Base-by-base conservation (phyloP, 2,888 invertebrate genomes). In the Lithophane ornitopus region DNA sequence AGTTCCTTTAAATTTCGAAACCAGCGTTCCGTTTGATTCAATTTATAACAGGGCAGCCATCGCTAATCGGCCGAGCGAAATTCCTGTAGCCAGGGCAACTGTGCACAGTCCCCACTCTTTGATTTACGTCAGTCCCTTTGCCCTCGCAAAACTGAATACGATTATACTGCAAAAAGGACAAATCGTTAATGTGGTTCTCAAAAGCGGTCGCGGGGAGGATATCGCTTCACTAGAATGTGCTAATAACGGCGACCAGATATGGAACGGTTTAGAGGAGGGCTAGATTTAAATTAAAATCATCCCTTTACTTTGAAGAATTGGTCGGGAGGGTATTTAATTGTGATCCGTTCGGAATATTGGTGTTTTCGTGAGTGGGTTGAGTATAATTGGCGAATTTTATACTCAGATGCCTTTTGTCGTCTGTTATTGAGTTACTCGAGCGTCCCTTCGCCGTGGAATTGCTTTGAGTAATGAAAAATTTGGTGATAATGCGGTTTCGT, bases 201-300 rank as follows among this genome's bases (percentile, higher is more conserved):
- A 92, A 91, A 88, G 88, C 84, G 86, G 87, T 86, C 83, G 85
- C 82, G 84, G 88, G 89, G 88, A 88, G 83, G 89, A 88, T 83
- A 81, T 78, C 87, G 82, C 67, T 82, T 84, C 70, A 82, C 81
- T 85, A 87, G 82, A 85, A 88, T 88, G 84, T 88, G 81, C 84
- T 87, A 85, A 88, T 88, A 87, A 88, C 77, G 87, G 74, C 76
- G 81, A 79, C 74, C 87, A 80, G 87, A 88, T 87, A 89, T 88
- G 86, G 85, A 81, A 80, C 78, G 81, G 78, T 85, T 82, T 85
- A 81, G 76, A 82, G 86, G 87, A 91, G 91, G 92, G 92, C 89
- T 90, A 92, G 93, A 91, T 94, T 95, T 91, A 94, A 95, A 95
- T 95, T 95, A 94, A 95, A 95, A 93, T 86, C 91, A 87, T 88